Conservation (phyloP, 2,113 vertebrate species). For the Chrysemys picta region DNA sequence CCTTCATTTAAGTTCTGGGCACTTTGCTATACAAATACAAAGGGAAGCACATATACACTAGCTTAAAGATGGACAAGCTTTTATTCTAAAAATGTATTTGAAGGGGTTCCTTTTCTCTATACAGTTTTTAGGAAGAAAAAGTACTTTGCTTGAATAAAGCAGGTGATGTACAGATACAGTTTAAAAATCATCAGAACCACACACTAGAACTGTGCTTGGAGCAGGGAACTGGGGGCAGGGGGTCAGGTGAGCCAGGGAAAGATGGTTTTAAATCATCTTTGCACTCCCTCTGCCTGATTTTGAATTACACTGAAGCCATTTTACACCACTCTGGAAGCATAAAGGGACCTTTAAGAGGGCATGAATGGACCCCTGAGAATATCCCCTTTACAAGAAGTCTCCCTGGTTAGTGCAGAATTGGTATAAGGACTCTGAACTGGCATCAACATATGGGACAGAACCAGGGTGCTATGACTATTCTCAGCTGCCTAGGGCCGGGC, state of each 20-base stretch:
- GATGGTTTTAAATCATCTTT: background rate
- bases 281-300: background rate
- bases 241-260: background rate
- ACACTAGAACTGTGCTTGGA: background rate
- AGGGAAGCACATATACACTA: background rate
- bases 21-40: constrained; percentile 36
- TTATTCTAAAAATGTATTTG: background rate
- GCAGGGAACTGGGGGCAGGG: background rate
- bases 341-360: background rate
- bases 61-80: background rate
- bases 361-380: background rate
- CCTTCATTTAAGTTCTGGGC: background rate
- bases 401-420: background rate
- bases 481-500: background rate
- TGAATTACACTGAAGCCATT: background rate
- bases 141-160: background rate
- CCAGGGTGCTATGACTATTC: background rate
- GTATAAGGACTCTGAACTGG: background rate
- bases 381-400: background rate
- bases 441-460: background rate
- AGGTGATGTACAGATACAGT: rapidly evolving
- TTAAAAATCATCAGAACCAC: background rate
- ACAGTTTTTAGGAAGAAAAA: background rate
- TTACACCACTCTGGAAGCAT: background rate
- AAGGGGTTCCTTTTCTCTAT: constrained; percentile 1